Evolutionary conservation across 2,797 vertebrate species (phyloP), one percentile per base, ranked within the genome.

Genomic region (Schizopygopsis malacanthus): DNA sequence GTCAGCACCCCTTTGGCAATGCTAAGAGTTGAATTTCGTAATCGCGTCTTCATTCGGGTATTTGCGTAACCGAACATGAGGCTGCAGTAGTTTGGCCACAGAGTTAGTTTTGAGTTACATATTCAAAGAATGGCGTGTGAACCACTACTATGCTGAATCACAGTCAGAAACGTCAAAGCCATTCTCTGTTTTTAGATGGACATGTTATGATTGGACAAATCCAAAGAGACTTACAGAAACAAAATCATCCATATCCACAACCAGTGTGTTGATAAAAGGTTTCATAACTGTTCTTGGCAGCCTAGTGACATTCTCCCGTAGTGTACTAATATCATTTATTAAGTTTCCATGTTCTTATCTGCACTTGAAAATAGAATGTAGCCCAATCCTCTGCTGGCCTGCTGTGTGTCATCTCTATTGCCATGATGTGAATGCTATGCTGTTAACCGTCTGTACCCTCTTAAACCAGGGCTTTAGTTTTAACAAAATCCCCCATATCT

Each of bases 401-500:
- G 86, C 75, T 87, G 69, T 54, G 82, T 86, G 87, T 85, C 52
- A 76, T 84, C 81, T 81, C 78, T 85, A 52, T 50, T 83, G 82
- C 83, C 85, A 90, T 89, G 91, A 90, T 91, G 82, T 91, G 93
- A 92, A 81, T 83, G 84, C 85, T 84, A 79, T 85, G 87, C 86
- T 83, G 79, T 88, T 59, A 89, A 92, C 93, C 92, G 92, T 93
- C 92, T 93, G 84, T 76, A 56, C 45, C 84, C 84, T 86, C 79
- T 81, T 47, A 81, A 89, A 82, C 86, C 87, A 86, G 82, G 82
- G 93, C 94, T 93, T 92, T 90, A 93, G 90, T 94, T 90, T 90
- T 93, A 90, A 91, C 92, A 90, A 92, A 91, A 90, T 20, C 91
- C 93, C 92, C 92, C 91, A 95, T 94, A 95, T 95, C 95, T 96